Evolutionary conservation across 2,113 vertebrate species (phyloP), one percentile per base, ranked within the genome.

Genomic region (Heterotis niloticus): DNA sequence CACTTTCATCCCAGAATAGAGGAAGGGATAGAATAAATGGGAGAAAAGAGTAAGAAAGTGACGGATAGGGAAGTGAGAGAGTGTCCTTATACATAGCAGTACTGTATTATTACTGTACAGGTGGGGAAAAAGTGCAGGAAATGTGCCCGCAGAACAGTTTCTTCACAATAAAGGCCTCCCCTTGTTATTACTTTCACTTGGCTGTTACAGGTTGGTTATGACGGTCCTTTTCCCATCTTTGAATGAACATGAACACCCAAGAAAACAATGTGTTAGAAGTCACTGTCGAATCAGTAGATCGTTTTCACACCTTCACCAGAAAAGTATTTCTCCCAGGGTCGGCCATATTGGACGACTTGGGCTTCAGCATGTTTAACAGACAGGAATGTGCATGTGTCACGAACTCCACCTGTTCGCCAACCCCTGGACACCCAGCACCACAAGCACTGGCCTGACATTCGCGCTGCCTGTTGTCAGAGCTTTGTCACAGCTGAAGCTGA

Each of bases 331-430:
- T 75, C 82, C 78, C 24, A 1, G 0, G 75, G 69, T 23, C 34
- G 10, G 28, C 60, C 68, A 51, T 17, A 23, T 79, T 78, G 80
- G 59, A 79, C 81, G 67, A 26, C 66, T 69, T 72, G 60, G n/a
- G 54, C 76, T 82, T 79, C 72, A 83, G 80, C 78, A 26, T 14
- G 51, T 80, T 81, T 90, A 86, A 89, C 87, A 80, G 77, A 83
- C 85, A 83, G 83, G 78, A 77, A 81, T 26, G 24, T 86, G 83
- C 88, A 89, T 90, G 87, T 88, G 90, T 79, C 84, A 81, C 83
- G 59, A 44, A 51, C 79, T 80, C 85, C 87, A 86, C 86, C 84
- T 87, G 88, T 83, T 69, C 67, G 10, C 26, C 17, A 18, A 1
- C 29, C 26, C 65, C 26, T n/a, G 1, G 62, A 20, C 20, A 59